Evolutionary conservation across 2,797 vertebrate species (phyloP), one percentile per base, ranked within the genome.

Genomic region (Sardinella longiceps): DNA sequence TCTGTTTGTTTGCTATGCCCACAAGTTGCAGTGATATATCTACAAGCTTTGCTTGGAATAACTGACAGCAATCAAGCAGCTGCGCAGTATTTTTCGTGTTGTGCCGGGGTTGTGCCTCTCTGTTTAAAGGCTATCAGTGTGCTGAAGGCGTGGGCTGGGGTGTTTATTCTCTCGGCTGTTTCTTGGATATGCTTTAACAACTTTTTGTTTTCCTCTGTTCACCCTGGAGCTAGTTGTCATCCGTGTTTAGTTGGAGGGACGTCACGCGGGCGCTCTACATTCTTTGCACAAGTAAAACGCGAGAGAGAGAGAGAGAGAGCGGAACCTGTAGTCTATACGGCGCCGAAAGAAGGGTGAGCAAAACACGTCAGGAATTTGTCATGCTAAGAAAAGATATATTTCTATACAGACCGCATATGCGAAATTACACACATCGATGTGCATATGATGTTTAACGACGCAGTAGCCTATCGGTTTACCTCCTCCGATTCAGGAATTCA

Each of bases 221-320:
- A 80, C 83, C 85, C 86, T 89, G 88, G 87, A 87, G 90, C 63
- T 60, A 84, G 86, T 85, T 87, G 88, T 91, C 91, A 85, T 88
- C 88, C 77, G 85, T 88, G 85, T 87, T 88, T 83, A 88, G 91
- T 83, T 88, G 87, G 87, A 85, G 86, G 90, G 87, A 93, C 94
- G 94, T 95, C 94, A 95, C 91, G 85, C 88, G 88, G 90, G 43
- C 84, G 81, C 88, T 81, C 58, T 88, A 88, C 89, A 90, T 91
- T 94, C 93, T 91, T 80, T 95, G 91, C 94, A 91, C 87, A 89
- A 93, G 93, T 89, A 92, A 93, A 94, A 94, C 92, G 51, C 20
- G 63, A 70, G 63, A 66, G 60, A 66, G 60, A 66, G 60, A 87
- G 89, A 88, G 90, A 87, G 93, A 63, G 46, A 77, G n/a, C 90